These are phyloP conservation scores for Caenorhabditis parvicauda DNA, from an alignment of 2,888 invertebrate species.

Conservation along the genomic window DNA sequence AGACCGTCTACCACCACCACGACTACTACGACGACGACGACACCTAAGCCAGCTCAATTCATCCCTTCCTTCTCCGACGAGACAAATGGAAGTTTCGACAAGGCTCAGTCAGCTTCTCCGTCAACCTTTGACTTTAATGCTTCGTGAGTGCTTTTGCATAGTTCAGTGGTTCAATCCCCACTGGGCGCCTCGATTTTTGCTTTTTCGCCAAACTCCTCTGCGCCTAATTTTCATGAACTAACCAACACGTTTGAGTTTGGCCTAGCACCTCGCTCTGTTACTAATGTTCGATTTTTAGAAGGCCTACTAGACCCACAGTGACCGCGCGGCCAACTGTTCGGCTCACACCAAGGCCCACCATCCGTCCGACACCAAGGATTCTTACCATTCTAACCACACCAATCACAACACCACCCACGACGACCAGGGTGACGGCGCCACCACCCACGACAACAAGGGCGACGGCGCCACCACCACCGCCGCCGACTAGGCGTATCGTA, in stretches of 20 bases:
- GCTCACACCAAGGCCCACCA: no score
- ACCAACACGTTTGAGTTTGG: no score
- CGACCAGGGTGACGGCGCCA: conserved; percentile 3
- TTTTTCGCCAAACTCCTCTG: no score
- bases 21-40: conserved; percentile 2
- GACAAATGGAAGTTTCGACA: conserved; percentile 13
- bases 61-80: conserved; percentile 27
- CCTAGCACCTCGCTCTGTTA: no score
- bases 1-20: conserved; percentile 8
- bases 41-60: conserved; percentile 9
- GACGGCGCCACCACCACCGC: conserved; percentile 10
- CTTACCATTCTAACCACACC: conserved; percentile 19
- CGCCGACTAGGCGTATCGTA: conserved; percentile 2
- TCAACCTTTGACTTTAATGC: conserved; percentile 16
- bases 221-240: no score
- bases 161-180: no score
- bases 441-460: conserved; percentile 15
- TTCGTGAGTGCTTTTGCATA: conserved; percentile 19
- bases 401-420: conserved; percentile 11
- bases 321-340: conserved; percentile 7
- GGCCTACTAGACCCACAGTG: no score
- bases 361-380: conserved; percentile 20
- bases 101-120: conserved; percentile 15
- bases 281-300: no score
- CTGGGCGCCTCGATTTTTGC: no score